Conservation (phyloP, 2,113 vertebrate species). For the Okapia johnstoni region DNA sequence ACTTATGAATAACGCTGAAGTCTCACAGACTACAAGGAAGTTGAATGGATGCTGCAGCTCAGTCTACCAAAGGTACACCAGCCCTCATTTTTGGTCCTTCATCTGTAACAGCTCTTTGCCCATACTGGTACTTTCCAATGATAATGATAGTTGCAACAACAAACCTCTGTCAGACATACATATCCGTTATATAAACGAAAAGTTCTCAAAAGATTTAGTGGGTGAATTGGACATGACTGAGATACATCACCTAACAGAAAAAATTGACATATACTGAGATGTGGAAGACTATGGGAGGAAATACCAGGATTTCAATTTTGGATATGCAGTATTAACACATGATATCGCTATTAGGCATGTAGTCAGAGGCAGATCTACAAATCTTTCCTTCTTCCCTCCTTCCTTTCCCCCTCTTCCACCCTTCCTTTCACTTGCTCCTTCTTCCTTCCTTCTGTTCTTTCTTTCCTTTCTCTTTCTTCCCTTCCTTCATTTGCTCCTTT, state of each 20-base stretch:
- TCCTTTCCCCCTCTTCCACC: fast-evolving
- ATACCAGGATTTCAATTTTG: not conserved
- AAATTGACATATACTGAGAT: not conserved
- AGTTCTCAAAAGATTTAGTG: not conserved
- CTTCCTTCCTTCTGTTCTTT: not conserved
- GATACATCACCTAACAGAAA: not conserved
- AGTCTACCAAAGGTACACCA: not conserved
- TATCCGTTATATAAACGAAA: not conserved
- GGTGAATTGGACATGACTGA: not conserved
- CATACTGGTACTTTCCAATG: not conserved
- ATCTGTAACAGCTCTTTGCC: not conserved
- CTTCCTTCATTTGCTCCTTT: not conserved
- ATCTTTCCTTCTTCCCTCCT: not conserved
- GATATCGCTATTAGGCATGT: not conserved
- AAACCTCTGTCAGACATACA: not conserved
- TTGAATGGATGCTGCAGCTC: not conserved
- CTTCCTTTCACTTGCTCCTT: not conserved
- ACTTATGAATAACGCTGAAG: not conserved
- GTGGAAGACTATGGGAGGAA: not conserved
- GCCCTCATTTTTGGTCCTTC: not conserved
- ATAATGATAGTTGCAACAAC: not conserved
- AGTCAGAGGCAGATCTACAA: not conserved
- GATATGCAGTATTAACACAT: not conserved
- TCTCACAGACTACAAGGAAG: not conserved
- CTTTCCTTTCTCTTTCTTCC: fast-evolving